These are phyloP conservation scores for Hirundichthys speculiger DNA, from an alignment of 2,113 vertebrate genomes.

Conservation along the genomic window DNA sequence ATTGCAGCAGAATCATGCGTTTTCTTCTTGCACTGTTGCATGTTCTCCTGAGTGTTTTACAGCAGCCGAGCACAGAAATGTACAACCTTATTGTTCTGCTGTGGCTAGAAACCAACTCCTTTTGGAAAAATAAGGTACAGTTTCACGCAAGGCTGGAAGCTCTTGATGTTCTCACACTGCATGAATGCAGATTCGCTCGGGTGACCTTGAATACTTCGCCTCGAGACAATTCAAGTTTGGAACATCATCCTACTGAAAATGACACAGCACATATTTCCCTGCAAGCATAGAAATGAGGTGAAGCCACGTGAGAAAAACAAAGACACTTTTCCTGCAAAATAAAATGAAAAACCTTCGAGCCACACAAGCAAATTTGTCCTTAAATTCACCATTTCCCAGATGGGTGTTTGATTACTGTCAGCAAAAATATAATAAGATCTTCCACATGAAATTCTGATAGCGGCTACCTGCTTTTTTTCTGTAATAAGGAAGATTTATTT, in stretches of 20 bases:
- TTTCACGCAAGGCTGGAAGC: no score
- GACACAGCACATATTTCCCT: neutral
- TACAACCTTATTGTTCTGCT: no score
- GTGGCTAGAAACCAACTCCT: neutral
- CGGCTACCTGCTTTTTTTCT: no score
- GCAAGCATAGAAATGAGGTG: neutral
- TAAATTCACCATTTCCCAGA: slow-evolving; percentile 13
- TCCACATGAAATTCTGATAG: neutral
- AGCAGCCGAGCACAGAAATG: no score
- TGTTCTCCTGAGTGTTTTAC: no score
- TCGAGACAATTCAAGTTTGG: no score
- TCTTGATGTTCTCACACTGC: no score
- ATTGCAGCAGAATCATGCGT: no score
- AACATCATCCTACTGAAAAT: neutral
- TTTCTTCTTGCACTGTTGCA: no score
- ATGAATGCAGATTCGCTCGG: no score
- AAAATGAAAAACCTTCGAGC: neutral
- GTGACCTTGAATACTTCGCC: slow-evolving; percentile 1
- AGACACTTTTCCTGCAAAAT: no score
- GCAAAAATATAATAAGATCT: slow-evolving; percentile 31
- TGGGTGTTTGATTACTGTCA: slow-evolving; percentile 22
- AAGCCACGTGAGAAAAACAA: no score
- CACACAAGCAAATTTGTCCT: slow-evolving; percentile 8
- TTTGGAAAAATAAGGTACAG: neutral
- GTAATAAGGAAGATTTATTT: neutral